Evolutionary conservation across 2,888 invertebrate species (phyloP), one percentile per base, ranked within the genome.

Genomic region (Melinaea marsaeus): DNA sequence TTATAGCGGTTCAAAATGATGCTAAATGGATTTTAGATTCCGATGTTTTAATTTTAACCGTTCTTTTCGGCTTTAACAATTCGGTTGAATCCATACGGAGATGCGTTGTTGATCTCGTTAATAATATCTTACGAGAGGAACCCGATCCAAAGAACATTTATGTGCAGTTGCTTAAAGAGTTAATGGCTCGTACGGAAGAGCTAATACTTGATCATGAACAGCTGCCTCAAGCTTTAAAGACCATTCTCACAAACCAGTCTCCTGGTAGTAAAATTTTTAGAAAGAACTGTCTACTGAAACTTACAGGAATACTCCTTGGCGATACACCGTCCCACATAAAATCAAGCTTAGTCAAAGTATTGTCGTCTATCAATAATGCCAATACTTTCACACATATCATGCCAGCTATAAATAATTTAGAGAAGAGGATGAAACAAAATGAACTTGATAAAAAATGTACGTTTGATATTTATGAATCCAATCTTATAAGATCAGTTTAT

Each of bases 141-240:
- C 75, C 81, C 1, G 79, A 85, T 61, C 79, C 85, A 42, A 84
- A 84, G 1, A 71, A 85, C 2, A 77, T 86, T 9, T 91, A 92
- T 68, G 78, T 85, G 32, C 77, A 89, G 3, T 71, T 94, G 6
- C 69, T 93, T 33, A 79, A 86, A 62, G 88, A 92, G 72, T 67
- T 94, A 1, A 64, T 82, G n/a, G 69, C 75, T 4, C 90, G 92
- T 55, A 85, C 84, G 65, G 84, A 92, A 61, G 95, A 95, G 76
- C 86, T 96, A 51, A 69, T 91, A 37, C 79, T 94, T 67, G 95
- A 96, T 73, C 83, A 92, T 47, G 93, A 94, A 67, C 95, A 95
- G 76, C 80, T 95, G 22, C 86, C 92, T 0, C 83, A 94, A 48
- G 85, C 93, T 32, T 76, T 95, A 2, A 94, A 92, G 69, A 93